Conservation (phyloP, 2,888 invertebrate species). For the Drosophila infuscata region DNA sequence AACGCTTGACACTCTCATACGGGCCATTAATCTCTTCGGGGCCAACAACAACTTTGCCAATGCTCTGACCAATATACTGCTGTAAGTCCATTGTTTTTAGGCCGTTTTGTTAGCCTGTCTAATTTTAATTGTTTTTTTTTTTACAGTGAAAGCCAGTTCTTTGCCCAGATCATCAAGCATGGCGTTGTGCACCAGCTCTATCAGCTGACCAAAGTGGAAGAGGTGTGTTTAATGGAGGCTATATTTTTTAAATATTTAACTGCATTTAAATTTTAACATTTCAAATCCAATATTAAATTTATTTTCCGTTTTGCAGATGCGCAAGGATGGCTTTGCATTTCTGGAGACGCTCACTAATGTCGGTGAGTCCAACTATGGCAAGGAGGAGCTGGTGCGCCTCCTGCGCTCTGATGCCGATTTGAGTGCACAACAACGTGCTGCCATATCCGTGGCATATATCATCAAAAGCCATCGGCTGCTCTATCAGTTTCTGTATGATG, state of each 20-base stretch:
- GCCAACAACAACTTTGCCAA: slow-evolving; percentile 81
- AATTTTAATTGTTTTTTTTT: not conserved
- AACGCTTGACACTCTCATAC: slow-evolving; percentile 82
- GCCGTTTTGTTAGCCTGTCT: no score
- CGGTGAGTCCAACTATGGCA: slow-evolving; percentile 84
- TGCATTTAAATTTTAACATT: not conserved
- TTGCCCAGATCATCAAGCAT: slow-evolving; percentile 83
- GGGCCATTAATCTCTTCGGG: slow-evolving; percentile 83
- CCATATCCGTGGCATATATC: slow-evolving; percentile 83
- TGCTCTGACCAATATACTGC: slow-evolving; percentile 83
- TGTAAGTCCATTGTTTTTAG: slow-evolving; percentile 66
- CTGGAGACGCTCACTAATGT: slow-evolving; percentile 83
- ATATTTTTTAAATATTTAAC: not conserved
- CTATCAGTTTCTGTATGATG: slow-evolving; percentile 83
- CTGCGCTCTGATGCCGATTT: slow-evolving; percentile 79
- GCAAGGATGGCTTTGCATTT: slow-evolving; percentile 79
- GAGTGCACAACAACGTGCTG: slow-evolving; percentile 81
- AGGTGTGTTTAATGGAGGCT: slow-evolving; percentile 59
- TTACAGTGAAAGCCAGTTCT: slow-evolving; percentile 84
- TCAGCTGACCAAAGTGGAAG: slow-evolving; percentile 81
- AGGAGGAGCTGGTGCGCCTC: slow-evolving; percentile 83
- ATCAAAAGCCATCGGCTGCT: slow-evolving; percentile 82
- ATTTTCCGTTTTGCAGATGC: slow-evolving; percentile 66
- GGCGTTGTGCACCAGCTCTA: slow-evolving; percentile 83
- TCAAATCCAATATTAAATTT: not conserved